Conservation (phyloP, 2,113 vertebrate genomes). For the Pao palembangensis region DNA sequence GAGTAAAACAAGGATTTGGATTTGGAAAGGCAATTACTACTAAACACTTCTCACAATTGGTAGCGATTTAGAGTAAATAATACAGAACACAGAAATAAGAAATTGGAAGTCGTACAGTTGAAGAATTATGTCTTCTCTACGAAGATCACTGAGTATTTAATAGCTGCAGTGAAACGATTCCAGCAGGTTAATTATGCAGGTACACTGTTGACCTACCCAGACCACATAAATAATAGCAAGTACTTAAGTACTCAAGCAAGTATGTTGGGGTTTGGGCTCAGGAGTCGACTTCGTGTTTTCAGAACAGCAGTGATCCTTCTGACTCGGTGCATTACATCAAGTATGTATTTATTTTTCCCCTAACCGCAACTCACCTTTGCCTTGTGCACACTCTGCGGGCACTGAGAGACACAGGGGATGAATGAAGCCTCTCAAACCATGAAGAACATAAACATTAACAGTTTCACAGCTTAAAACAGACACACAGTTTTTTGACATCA, state of each 20-base stretch:
- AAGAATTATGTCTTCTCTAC: constrained; percentile 2
- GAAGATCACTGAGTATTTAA: constrained; percentile 20
- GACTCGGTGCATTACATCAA: constrained; percentile 46
- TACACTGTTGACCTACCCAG: constrained; percentile 41
- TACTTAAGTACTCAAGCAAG: constrained; percentile 59
- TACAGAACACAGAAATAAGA: too few species aligned
- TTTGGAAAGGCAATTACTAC: too few species aligned
- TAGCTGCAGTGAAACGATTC: constrained; percentile 18
- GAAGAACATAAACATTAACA: constrained; percentile 47
- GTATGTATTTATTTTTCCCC: constrained; percentile 34
- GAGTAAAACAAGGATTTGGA: too few species aligned
- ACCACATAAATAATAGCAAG: constrained; percentile 57
- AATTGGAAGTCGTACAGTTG: background rate
- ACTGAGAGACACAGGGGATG: constrained; percentile 32
- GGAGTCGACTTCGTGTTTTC: constrained; percentile 58
- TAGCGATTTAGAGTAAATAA: background rate
- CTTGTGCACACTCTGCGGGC: constrained; percentile 31
- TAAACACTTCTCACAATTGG: background rate
- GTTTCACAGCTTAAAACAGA: constrained; percentile 42
- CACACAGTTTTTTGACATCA: constrained; percentile 37
- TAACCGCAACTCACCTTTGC: constrained; percentile 31
- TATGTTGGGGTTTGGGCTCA: constrained; percentile 45
- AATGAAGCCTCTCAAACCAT: constrained; percentile 49
- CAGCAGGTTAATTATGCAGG: constrained; percentile 29
- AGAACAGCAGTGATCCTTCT: constrained; percentile 57